A percentile compares a stretch with the other conserved stretches of the same genome.
Conservation (phyloP, 2,113 vertebrate species). For the Gopherus evgoodei region DNA sequence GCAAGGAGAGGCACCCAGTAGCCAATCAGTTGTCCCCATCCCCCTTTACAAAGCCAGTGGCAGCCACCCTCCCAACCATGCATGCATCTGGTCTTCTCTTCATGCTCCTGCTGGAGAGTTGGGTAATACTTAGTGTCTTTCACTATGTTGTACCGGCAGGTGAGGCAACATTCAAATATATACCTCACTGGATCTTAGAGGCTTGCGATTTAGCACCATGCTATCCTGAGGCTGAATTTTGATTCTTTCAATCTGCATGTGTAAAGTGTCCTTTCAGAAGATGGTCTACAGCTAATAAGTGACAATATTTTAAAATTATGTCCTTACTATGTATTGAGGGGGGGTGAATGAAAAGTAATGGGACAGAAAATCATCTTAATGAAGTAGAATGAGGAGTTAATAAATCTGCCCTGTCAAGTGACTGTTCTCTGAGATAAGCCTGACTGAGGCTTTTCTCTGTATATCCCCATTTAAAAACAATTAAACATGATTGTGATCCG, state of each 20-base stretch:
- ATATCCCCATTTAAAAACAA: constrained; percentile 4
- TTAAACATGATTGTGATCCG: not conserved
- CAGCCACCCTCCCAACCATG: no score
- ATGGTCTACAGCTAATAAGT: not conserved
- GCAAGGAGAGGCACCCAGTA: no score
- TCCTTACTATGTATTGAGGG: not conserved
- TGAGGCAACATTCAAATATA: not conserved
- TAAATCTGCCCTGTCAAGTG: constrained; percentile 41
- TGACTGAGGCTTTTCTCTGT: constrained; percentile 4
- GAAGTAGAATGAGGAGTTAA: constrained; percentile 22
- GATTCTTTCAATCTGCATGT: not conserved
- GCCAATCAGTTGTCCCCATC: no score
- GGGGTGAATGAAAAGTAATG: constrained; percentile 3
- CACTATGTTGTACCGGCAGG: not conserved
- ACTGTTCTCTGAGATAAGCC: constrained; percentile 3
- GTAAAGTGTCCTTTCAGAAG: not conserved
- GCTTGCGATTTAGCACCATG: not conserved
- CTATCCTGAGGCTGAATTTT: not conserved
- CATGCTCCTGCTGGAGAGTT: not conserved
- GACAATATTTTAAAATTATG: not conserved
- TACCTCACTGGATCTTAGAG: not conserved
- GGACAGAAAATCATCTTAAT: constrained; percentile 15
- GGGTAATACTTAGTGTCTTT: not conserved
- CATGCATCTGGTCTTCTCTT: no score
- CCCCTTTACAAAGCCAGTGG: no score